Conservation (phyloP, 92 coral and sea anemone genomes). For the Parazoanthus atlanticus region DNA sequence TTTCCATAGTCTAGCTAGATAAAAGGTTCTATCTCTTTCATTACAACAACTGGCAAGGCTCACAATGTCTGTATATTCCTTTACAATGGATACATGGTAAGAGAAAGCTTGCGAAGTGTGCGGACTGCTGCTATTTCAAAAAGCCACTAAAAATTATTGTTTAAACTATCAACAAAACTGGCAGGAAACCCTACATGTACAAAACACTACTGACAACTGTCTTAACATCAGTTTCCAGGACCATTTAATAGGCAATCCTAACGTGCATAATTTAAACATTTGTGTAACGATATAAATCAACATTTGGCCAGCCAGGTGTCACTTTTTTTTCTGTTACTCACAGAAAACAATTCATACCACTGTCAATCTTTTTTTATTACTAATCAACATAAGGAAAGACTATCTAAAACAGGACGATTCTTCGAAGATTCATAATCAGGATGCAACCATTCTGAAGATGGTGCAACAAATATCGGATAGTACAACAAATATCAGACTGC, state of each 20-base stretch:
- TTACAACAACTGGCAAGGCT: background rate
- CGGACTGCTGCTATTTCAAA: background rate
- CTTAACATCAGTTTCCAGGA: too few species aligned
- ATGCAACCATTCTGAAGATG: too few species aligned
- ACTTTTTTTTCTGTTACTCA: background rate
- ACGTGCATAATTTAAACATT: background rate
- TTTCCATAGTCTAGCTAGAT: conserved; percentile 7
- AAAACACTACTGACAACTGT: background rate
- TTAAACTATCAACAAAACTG: background rate
- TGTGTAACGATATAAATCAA: background rate
- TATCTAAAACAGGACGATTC: too few species aligned
- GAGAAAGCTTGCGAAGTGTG: background rate
- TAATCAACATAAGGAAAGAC: background rate
- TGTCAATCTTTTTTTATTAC: background rate
- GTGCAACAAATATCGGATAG: too few species aligned
- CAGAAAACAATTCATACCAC: background rate
- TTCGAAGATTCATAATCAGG: too few species aligned
- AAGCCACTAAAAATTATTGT: background rate
- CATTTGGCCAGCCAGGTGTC: background rate
- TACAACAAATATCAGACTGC: too few species aligned
- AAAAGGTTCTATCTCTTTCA: background rate
- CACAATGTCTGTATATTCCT: conserved; percentile 3
- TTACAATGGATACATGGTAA: conserved; percentile 5
- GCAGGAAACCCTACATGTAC: background rate
- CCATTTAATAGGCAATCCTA: background rate